Evolutionary conservation across 2,888 invertebrate genomes (phyloP).

Genomic region (Leucozona laternaria): DNA sequence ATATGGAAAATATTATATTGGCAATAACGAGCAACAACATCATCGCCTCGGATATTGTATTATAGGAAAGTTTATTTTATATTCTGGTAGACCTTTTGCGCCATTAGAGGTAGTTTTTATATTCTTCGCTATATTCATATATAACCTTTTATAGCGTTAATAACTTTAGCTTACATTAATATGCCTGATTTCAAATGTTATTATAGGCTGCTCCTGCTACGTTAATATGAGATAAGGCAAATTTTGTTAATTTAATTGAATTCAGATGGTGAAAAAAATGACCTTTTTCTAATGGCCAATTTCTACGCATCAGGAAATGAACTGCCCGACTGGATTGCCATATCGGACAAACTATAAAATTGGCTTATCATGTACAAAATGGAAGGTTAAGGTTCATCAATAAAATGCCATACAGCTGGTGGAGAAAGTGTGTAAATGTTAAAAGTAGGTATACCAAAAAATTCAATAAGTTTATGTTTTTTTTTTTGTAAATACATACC

Average conservation of each 20-base stretch:
- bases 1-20: slow-evolving; percentile 42
- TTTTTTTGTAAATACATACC: no score
- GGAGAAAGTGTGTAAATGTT: no score
- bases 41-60: slow-evolving; percentile 6
- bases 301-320: no score
- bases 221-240: background rate
- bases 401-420: no score
- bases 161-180: background rate
- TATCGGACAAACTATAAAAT: no score
- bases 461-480: no score
- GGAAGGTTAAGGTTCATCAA: no score
- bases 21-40: slow-evolving; percentile 30
- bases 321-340: no score
- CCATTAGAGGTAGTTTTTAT: slow-evolving; percentile 14
- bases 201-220: background rate
- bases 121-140: background rate
- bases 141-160: slow-evolving; percentile 14
- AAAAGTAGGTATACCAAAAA: no score
- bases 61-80: slow-evolving; percentile 10
- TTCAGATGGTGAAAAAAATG: background rate
- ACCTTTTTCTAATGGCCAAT: no score
- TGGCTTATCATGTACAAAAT: no score
- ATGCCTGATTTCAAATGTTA: background rate
- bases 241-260: background rate
- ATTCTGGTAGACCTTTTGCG: slow-evolving; percentile 7